These are phyloP conservation scores for Uropetala carovei DNA, from an alignment of 2,888 invertebrate genomes.

Conservation along the genomic window DNA sequence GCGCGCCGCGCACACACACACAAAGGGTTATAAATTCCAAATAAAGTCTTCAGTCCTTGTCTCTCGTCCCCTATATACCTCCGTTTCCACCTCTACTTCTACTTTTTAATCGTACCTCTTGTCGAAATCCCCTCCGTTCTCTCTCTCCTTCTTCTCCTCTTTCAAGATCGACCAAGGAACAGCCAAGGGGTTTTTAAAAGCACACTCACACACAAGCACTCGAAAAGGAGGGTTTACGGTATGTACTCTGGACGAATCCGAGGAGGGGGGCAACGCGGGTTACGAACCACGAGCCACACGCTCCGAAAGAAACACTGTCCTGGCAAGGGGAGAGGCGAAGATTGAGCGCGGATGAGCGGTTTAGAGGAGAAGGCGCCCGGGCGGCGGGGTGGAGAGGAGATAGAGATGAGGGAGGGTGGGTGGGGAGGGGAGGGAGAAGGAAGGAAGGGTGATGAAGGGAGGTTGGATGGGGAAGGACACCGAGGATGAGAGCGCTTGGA, in stretches of 20 bases:
- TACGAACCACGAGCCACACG: slow-evolving; percentile 41
- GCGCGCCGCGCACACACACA: too few relatives aligned
- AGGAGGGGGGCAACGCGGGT: slow-evolving; percentile 41
- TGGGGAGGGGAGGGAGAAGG: slow-evolving; percentile 65
- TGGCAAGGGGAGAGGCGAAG: slow-evolving; percentile 66
- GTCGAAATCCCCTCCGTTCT: slow-evolving; percentile 59
- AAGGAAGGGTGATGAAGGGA: slow-evolving; percentile 66
- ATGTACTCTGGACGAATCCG: not conserved
- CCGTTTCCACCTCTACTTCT: not conserved
- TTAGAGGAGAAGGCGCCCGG: slow-evolving; percentile 69
- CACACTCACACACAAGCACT: slow-evolving; percentile 57
- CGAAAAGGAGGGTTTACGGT: not conserved
- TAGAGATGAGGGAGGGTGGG: not conserved
- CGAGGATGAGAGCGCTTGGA: slow-evolving; percentile 14
- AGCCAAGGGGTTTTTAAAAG: not conserved
- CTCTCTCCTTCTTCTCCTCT: slow-evolving; percentile 5
- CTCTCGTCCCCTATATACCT: not conserved
- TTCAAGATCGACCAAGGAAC: slow-evolving; percentile 30
- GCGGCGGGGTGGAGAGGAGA: slow-evolving; percentile 63
- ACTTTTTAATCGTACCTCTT: slow-evolving; percentile 34
- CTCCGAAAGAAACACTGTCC: slow-evolving; percentile 60
- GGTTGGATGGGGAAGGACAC: slow-evolving; percentile 69
- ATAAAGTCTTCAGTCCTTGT: not conserved
- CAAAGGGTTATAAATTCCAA: not conserved
- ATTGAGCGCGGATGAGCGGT: slow-evolving; percentile 71